These are phyloP conservation scores for Xyliphius kryptos DNA, from an alignment of 2,113 vertebrate genomes.

Conservation along the genomic window DNA sequence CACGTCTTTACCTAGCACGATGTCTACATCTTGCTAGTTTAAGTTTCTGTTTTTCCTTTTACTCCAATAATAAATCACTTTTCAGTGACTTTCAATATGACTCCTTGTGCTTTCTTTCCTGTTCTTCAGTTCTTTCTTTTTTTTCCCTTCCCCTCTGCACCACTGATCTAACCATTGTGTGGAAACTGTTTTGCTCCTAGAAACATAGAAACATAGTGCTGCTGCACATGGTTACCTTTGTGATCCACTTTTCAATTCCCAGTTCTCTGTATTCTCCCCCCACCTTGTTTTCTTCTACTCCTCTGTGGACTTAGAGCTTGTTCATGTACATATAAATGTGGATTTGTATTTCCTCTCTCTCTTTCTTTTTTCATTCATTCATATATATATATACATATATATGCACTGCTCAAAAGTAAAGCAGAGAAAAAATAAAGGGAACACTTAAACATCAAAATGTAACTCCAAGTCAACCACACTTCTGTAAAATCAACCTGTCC, in stretches of 20 bases:
- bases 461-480: too few relatives aligned
- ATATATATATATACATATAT: too few relatives aligned
- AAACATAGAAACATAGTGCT: conserved; percentile 43
- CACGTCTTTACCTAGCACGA: not conserved
- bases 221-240: conserved; percentile 55
- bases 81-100: conserved; percentile 35
- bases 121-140: conserved; percentile 18
- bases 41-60: conserved; percentile 18
- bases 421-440: too few relatives aligned
- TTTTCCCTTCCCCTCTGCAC: conserved; percentile 30
- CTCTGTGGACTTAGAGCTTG: too few relatives aligned
- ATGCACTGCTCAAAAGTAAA: too few relatives aligned
- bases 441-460: too few relatives aligned
- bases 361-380: too few relatives aligned
- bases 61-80: conserved; percentile 20
- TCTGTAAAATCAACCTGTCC: too few relatives aligned
- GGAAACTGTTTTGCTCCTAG: conserved; percentile 38
- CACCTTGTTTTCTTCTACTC: conserved; percentile 18
- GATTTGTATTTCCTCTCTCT: conserved; percentile 9
- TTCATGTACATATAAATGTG: too few relatives aligned
- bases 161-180: conserved; percentile 43
- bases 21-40: conserved; percentile 27
- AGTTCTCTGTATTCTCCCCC: conserved; percentile 19
- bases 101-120: conserved; percentile 39
- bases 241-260: conserved; percentile 55